These are phyloP conservation scores for Pantherophis alleghaniensis DNA, from an alignment of 2,797 vertebrate species.

Conservation along the genomic window DNA sequence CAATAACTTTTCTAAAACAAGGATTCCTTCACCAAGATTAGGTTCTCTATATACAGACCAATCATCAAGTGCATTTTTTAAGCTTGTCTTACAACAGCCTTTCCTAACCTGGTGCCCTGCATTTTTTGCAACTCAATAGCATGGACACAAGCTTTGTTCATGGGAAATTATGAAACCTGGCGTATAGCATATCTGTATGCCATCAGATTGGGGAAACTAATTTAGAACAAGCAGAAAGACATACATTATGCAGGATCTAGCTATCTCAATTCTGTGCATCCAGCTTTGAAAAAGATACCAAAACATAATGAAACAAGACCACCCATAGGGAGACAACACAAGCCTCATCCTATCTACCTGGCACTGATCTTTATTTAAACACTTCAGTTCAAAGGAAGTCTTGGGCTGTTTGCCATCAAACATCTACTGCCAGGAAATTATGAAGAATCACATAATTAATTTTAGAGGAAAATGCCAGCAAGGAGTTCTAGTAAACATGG, in stretches of 20 bases:
- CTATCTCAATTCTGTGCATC: slow-evolving; percentile 47
- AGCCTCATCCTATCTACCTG: slow-evolving; percentile 73
- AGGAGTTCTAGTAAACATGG: slow-evolving; percentile 39
- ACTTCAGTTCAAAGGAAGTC: slow-evolving; percentile 67
- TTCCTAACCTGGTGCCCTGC: not conserved
- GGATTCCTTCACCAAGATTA: not conserved
- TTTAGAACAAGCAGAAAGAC: slow-evolving; percentile 46
- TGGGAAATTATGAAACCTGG: not conserved
- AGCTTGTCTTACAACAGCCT: not conserved
- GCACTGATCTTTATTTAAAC: slow-evolving; percentile 76
- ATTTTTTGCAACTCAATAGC: not conserved
- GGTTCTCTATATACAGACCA: slow-evolving; percentile 3
- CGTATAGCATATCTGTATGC: slow-evolving; percentile 47
- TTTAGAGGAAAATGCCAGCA: slow-evolving; percentile 51
- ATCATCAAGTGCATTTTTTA: not conserved
- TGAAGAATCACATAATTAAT: slow-evolving; percentile 50
- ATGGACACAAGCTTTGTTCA: not conserved
- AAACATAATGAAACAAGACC: slow-evolving; percentile 61
- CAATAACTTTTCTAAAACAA: slow-evolving; percentile 6
- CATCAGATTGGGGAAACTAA: not conserved
- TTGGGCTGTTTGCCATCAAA: slow-evolving; percentile 52
- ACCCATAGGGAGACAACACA: slow-evolving; percentile 60
- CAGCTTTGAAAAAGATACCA: slow-evolving; percentile 54
- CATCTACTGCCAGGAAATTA: slow-evolving; percentile 53
- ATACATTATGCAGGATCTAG: slow-evolving; percentile 33